Percentiles rank a stretch among this genome's conserved stretches.
Evolutionary conservation across 2,888 invertebrate genomes (phyloP).

Genomic region (Proisotoma minuta): DNA sequence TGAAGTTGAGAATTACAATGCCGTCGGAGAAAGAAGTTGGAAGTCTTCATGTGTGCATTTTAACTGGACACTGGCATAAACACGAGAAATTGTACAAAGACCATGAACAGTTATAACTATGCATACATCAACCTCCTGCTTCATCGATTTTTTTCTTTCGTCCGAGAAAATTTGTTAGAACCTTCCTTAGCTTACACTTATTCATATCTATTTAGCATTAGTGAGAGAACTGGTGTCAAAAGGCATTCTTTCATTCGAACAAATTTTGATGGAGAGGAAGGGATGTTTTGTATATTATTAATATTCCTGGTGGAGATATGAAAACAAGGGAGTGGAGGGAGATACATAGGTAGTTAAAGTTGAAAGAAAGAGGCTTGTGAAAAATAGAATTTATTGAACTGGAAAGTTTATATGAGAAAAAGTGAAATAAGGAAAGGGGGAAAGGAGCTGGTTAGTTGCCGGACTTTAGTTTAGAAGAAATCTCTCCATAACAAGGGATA

Average conservation of each 20-base stretch:
- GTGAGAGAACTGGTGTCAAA: too few species aligned
- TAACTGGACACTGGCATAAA: slow-evolving; percentile 6
- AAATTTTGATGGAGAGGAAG: too few species aligned
- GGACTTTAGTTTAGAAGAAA: slow-evolving; percentile 14
- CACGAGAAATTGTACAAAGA: neutral
- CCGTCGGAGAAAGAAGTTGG: slow-evolving; percentile 9
- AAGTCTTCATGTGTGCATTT: slow-evolving; percentile 12
- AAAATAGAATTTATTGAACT: slow-evolving; percentile 8
- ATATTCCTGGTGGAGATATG: slow-evolving; percentile 11
- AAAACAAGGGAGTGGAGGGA: slow-evolving; percentile 2
- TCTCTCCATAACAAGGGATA: slow-evolving; percentile 16
- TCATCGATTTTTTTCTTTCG: slow-evolving; percentile 31
- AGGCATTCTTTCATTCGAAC: too few species aligned
- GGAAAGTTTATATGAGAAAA: slow-evolving; percentile 13
- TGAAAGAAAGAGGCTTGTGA: slow-evolving; percentile 8
- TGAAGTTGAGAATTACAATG: neutral
- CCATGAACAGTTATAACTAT: slow-evolving; percentile 1
- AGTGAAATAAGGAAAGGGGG: slow-evolving; percentile 16
- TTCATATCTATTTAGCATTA: neutral
- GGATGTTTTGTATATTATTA: too few species aligned
- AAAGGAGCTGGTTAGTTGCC: slow-evolving; percentile 11
- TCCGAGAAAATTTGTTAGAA: slow-evolving; percentile 24
- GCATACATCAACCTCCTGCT: slow-evolving; percentile 29
- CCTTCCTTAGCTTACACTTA: neutral
- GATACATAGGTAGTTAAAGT: slow-evolving; percentile 1